phyloP scores from a whole-genome alignment of 2,113 vertebrate species.

The Sula dactylatra region DNA sequence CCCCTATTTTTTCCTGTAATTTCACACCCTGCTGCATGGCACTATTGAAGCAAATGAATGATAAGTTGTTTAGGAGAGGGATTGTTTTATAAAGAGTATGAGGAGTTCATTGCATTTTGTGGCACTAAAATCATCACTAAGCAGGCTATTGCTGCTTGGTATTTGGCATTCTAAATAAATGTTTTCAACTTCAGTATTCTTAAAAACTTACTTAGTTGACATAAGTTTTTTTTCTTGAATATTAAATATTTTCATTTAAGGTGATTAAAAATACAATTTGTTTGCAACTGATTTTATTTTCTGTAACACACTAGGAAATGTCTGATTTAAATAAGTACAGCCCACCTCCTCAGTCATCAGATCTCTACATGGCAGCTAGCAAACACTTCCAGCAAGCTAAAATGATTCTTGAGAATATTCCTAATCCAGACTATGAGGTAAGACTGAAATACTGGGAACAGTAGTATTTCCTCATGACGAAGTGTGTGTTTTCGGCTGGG shows the following conservation, averaged over 20 bases:
- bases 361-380: slow-evolving; percentile 96
- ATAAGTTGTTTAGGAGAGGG: not conserved
- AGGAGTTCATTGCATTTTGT: not conserved
- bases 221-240: not conserved
- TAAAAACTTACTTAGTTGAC: not conserved
- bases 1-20: not conserved
- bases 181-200: not conserved
- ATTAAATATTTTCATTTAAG: not conserved
- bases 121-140: not conserved
- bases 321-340: slow-evolving; percentile 98
- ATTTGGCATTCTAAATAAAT: not conserved
- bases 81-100: not conserved
- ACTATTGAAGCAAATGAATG: not conserved
- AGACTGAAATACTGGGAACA: slow-evolving; percentile 12
- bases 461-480: not conserved
- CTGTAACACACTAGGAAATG: slow-evolving; percentile 86
- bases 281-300: slow-evolving; percentile 19
- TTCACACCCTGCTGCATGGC: not conserved
- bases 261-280: not conserved
- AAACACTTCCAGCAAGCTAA: slow-evolving; percentile 99
- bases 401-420: slow-evolving; percentile 96
- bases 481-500: not conserved
- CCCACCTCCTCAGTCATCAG: slow-evolving; percentile 92
- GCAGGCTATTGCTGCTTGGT: not conserved
- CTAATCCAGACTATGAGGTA: slow-evolving; percentile 92